Evolutionary conservation across 2,113 vertebrate genomes (phyloP), one percentile per base, ranked within the genome.

Genomic region (Orycteropus afer): DNA sequence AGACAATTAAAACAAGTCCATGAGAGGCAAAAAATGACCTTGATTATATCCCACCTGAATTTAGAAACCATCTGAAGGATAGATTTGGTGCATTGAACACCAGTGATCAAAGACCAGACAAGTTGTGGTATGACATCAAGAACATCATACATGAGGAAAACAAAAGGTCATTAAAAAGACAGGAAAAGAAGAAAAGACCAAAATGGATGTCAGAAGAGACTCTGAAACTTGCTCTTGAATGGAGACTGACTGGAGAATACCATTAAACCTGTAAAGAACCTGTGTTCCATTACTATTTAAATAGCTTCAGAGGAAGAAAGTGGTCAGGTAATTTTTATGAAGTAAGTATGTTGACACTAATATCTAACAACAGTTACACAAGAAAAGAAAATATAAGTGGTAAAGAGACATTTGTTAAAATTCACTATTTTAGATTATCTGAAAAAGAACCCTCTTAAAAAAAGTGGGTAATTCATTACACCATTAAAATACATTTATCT

Each of bases 361-460:
- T 53, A 85, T 12, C 63, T 80, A 71, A 84, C 22, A 32, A 12
- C 2, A 89, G 8, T 77, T 67, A 77, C 15, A 59, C 34, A 78
- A 40, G 40, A 90, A 78, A 57, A 83, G 83, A 29, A 80, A 71
- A 65, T 51, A 34, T n/a, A 78, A 69, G 61, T 78, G 51, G 61
- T 42, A 17, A 93, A 80, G 74, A 53, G 37, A 86, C 74, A 65
- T 82, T 73, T 90, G 13, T 91, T 80, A 92, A 92, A 85, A 86
- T 59, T 92, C 18, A 65, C n/a, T 82, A n/a, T 84, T 77, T 22
- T 53, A 77, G 42, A 86, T 82, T 78, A 11, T 76, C 78, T 71
- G 10, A 29, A 82, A 86, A 86, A 37, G 18, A 80, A 15, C 22
- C 40, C 29, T 71, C 9, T 88, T 69, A 91, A 73, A 49, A 63